Evolutionary conservation across 2,113 vertebrate species (phyloP).

Genomic region (Emydocephalus ijimae): DNA sequence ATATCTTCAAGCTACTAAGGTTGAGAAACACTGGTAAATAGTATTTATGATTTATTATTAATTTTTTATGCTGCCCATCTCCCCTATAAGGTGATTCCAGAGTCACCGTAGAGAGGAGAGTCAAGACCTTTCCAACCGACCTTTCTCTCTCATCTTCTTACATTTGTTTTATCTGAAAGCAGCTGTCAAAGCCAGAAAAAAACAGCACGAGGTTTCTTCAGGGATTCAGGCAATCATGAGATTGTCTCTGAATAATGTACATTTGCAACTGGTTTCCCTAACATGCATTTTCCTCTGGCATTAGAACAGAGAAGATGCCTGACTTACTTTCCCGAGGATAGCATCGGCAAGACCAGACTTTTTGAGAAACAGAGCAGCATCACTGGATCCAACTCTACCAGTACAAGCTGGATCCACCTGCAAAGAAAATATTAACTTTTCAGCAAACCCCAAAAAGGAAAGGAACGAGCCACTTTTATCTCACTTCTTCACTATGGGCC

Average conservation of each 20-base stretch:
- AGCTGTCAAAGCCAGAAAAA: neutral
- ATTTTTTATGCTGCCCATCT: neutral
- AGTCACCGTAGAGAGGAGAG: neutral
- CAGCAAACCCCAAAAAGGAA: neutral
- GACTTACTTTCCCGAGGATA: slow-evolving; percentile 88
- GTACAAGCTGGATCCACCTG: slow-evolving; percentile 92
- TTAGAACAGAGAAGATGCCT: too few species aligned
- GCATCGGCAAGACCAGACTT: slow-evolving; percentile 91
- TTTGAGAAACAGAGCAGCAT: slow-evolving; percentile 94
- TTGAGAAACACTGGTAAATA: neutral
- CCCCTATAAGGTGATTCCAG: neutral
- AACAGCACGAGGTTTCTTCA: neutral
- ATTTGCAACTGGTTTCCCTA: neutral
- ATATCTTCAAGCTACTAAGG: too few species aligned
- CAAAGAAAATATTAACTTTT: slow-evolving; percentile 9
- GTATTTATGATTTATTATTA: neutral
- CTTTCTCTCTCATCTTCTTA: neutral
- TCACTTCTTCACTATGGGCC: neutral
- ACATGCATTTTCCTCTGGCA: neutral
- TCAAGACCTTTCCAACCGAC: neutral
- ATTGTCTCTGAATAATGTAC: neutral
- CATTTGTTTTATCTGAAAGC: neutral
- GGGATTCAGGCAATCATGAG: neutral
- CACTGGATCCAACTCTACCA: slow-evolving; percentile 87
- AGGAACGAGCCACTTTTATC: neutral